Evolutionary conservation across 2,888 invertebrate genomes (phyloP), one percentile per base, ranked within the genome.

Genomic region (Eristalinus sepulchralis): DNA sequence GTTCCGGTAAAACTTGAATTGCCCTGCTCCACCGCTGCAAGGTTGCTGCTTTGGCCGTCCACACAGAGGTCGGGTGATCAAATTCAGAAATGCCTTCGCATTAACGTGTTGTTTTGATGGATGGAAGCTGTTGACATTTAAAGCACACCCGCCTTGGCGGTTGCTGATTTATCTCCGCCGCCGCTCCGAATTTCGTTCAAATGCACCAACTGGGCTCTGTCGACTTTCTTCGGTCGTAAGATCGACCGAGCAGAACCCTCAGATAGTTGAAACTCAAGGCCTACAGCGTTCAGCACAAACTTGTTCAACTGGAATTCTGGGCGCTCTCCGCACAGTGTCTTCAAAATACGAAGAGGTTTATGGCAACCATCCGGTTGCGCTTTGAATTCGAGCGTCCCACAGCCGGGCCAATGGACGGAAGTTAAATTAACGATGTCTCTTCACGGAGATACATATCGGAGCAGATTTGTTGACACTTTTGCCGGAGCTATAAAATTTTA

Each of bases 391-490:
- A 17, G 47, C 47, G 8, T n/a, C 47, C 47, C 47, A 47, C 47
- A 17, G 47, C 47, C 4, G 8, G 47, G 1, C 47, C n/a, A n/a
- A 1, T 17, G 17, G 47, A 47, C 47, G 47, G 47, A 66, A 66
- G 66, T 55, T 33, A 68, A 13, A 13, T 57, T 36, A 57, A 57
- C 22, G 22, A 57, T 57, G 34, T 1, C 68, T 11, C 57, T 47
- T 47, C 47, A 0, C 34, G n/a, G 57, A 27, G 57, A 68, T 57
- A 13, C 36, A 57, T 68, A 57, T 57, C 68, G 3, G 2, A 47
- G 27, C 17, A 27, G 47, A n/a, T 68, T 68, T 36, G 33, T n/a
- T 68, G 68, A 68, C 55, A 68, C 68, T 57, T 68, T 31, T 67
- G 20, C 55, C 17, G 4, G 5, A 33, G 13, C 55, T 3, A 55